phyloP scores from a whole-genome alignment of 2,113 vertebrate species.

The Muntiacus reevesi region DNA sequence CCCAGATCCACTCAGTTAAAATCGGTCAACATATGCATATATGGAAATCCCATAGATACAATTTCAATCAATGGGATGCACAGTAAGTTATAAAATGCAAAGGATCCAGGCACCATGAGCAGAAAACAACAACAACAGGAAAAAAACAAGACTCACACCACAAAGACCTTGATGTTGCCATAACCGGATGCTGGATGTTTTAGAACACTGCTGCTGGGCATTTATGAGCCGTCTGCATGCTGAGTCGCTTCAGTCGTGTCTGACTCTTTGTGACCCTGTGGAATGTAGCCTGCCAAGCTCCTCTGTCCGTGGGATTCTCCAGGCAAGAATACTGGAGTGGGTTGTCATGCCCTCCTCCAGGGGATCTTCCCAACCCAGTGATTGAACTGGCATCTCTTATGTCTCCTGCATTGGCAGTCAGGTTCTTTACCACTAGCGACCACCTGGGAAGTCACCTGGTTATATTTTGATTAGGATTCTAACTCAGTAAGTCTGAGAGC shows the following conservation, averaged over 20 bases:
- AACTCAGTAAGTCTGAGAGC: not conserved
- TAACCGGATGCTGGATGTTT: not conserved
- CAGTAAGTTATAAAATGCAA: not conserved
- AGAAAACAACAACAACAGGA: not conserved
- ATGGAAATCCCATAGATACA: not conserved
- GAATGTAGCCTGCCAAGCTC: not conserved
- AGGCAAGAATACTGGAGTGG: not conserved
- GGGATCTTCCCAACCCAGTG: not conserved
- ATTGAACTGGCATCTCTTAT: not conserved
- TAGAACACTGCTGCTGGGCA: not conserved
- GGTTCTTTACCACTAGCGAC: not conserved
- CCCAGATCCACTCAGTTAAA: not conserved
- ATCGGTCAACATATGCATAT: accelerated
- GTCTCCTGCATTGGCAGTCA: not conserved
- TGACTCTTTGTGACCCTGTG: not conserved
- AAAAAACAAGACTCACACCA: too few species aligned
- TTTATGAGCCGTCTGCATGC: not conserved
- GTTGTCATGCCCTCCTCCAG: not conserved
- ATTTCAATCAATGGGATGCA: not conserved
- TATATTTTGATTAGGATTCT: not conserved
- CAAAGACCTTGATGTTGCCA: not conserved
- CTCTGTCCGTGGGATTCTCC: not conserved
- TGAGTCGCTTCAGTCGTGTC: not conserved
- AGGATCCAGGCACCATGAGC: not conserved
- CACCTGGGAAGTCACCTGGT: not conserved